These are phyloP conservation scores for Bellardia pandia DNA, from an alignment of 2,888 invertebrate genomes.

Conservation along the genomic window DNA sequence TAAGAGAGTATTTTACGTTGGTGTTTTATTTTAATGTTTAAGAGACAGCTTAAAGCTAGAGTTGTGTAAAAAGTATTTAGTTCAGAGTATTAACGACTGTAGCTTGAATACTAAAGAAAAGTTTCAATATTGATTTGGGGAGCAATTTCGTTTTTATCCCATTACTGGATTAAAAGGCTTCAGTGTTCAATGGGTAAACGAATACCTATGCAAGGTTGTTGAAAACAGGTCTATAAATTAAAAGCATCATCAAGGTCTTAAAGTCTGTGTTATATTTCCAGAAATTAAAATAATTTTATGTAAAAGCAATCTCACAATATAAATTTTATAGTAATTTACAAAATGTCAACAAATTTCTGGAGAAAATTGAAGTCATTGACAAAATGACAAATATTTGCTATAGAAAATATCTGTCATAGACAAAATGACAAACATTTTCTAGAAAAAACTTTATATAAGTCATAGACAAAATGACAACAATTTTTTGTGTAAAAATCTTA, in stretches of 20 bases:
- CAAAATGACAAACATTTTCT: no score
- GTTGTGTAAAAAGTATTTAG: slow-evolving; percentile 2
- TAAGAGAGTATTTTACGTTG: slow-evolving; percentile 37
- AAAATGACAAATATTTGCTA: no score
- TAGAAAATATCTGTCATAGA: no score
- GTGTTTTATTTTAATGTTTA: background rate
- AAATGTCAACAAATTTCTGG: no score
- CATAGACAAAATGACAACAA: no score
- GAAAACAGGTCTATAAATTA: slow-evolving; percentile 21
- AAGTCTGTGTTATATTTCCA: background rate
- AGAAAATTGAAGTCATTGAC: no score
- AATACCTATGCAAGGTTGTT: slow-evolving; percentile 40
- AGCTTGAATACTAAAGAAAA: background rate
- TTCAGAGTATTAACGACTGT: background rate
- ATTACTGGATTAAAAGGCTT: slow-evolving; percentile 54
- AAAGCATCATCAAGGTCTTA: background rate
- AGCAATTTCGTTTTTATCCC: slow-evolving; percentile 16
- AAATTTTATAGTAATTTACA: no score
- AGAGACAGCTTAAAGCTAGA: slow-evolving; percentile 29
- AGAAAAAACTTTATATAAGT: no score
- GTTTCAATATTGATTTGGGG: slow-evolving; percentile 30
- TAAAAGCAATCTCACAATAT: background rate
- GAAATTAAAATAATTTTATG: background rate
- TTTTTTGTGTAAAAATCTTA: no score
- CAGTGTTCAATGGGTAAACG: slow-evolving; percentile 55